A percentile compares a stretch with the other conserved stretches of the same genome.
phyloP scores from a whole-genome alignment of 2,888 invertebrate genomes.

The Ceraclea dissimilis region DNA sequence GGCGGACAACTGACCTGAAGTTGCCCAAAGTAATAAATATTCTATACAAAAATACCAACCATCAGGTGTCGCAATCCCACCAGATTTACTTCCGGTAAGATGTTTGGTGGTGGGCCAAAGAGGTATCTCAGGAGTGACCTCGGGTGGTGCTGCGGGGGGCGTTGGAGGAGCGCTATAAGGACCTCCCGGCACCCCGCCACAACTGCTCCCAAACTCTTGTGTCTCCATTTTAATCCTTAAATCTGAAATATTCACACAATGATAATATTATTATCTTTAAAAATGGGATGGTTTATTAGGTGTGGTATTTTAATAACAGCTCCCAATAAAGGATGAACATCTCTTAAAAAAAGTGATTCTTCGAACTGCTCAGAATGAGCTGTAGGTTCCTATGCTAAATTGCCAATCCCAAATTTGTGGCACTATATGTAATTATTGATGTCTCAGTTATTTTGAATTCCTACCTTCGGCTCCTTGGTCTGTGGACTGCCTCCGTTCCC shows the following conservation, averaged over 20 bases:
- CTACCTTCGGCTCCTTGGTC: constrained; percentile 50
- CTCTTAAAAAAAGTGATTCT: too few species aligned
- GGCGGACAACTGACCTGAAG: too few species aligned
- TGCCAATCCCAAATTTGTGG: too few species aligned
- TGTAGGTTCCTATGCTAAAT: too few species aligned
- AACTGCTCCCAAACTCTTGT: constrained; percentile 39
- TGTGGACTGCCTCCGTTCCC: constrained; percentile 38
- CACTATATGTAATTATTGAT: too few species aligned
- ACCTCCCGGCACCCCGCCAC: constrained; percentile 41
- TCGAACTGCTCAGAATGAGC: too few species aligned
- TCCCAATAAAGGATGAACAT: neutral
- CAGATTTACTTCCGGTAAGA: constrained; percentile 63
- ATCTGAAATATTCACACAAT: constrained; percentile 60
- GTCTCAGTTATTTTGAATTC: too few species aligned
- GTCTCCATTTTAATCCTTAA: constrained; percentile 67
- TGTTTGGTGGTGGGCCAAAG: constrained; percentile 56
- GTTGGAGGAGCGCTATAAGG: constrained; percentile 53
- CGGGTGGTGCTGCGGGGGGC: constrained; percentile 47
- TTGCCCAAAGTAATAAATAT: too few species aligned
- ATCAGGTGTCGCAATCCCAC: constrained; percentile 77
- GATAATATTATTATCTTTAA: too few species aligned
- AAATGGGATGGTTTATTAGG: too few species aligned
- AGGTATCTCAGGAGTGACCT: constrained; percentile 39
- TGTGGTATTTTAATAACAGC: neutral
- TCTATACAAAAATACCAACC: constrained; percentile 42